These are phyloP conservation scores for Scartelaos histophorus DNA, from an alignment of 2,113 vertebrate genomes.

Conservation along the genomic window DNA sequence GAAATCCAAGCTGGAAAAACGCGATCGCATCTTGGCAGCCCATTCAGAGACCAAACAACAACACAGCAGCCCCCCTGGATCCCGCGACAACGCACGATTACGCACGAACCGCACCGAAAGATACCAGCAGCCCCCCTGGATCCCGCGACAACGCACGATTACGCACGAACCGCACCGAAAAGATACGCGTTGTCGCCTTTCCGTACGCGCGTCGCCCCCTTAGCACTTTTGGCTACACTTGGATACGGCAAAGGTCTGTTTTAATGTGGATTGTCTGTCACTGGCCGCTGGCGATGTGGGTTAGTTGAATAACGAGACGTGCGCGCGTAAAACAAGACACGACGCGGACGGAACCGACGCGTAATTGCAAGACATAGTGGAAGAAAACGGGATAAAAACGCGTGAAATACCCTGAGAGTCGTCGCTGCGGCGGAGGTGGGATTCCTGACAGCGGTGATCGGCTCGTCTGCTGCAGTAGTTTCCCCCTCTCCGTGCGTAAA, in stretches of 20 bases:
- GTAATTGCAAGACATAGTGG: background rate
- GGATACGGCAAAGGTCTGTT: constrained; percentile 11
- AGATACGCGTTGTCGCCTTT: background rate
- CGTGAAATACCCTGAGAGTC: constrained; percentile 56
- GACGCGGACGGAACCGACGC: background rate
- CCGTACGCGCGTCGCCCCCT: constrained; percentile 25
- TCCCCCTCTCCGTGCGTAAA: constrained; percentile 29
- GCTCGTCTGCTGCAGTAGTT: constrained; percentile 51
- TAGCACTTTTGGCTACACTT: constrained; percentile 30
- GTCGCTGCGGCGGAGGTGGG: constrained; percentile 40
- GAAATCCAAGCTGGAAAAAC: constrained; percentile 8
- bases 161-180: background rate
- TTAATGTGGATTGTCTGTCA: constrained; percentile 43
- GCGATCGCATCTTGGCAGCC: background rate
- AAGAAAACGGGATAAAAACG: background rate
- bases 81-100: background rate
- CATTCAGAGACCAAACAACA: constrained; percentile 12
- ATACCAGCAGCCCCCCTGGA: too few relatives aligned
- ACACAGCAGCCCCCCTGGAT: background rate
- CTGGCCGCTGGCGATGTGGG: constrained; percentile 15
- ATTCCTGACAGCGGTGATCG: constrained; percentile 65
- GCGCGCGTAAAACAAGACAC: background rate
- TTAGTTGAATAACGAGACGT: background rate
- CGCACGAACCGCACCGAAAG: background rate
- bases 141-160: background rate